A percentile compares a stretch with the other conserved stretches of the same genome.
These are phyloP conservation scores for Epinephelus malabaricus DNA, from an alignment of 2,797 vertebrate genomes.

Conservation along the genomic window DNA sequence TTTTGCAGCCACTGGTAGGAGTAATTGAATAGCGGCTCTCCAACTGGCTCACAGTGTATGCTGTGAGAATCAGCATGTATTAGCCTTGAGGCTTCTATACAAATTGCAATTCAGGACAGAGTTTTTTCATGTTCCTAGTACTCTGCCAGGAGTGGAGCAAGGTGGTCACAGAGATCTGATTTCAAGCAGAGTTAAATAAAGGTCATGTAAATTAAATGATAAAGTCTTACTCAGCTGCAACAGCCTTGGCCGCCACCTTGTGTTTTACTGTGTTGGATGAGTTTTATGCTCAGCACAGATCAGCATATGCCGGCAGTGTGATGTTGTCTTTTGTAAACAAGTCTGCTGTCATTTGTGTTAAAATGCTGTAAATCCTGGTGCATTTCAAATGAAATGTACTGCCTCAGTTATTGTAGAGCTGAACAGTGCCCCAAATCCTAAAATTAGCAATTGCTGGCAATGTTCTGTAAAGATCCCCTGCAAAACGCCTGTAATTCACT, in stretches of 20 bases:
- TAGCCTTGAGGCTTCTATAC: slow-evolving; percentile 10
- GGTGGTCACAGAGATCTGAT: slow-evolving; percentile 24
- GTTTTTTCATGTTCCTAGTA: slow-evolving; percentile 13
- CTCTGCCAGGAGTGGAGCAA: neutral
- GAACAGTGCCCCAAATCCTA: neutral
- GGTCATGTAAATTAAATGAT: slow-evolving; percentile 31
- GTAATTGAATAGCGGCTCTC: slow-evolving; percentile 38
- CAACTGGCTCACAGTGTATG: slow-evolving; percentile 25
- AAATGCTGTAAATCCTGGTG: neutral
- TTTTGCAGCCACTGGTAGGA: slow-evolving; percentile 3
- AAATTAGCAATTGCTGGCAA: neutral
- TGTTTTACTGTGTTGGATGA: slow-evolving; percentile 7
- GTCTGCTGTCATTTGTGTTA: neutral
- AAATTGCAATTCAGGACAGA: slow-evolving; percentile 37
- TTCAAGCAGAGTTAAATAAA: slow-evolving; percentile 41
- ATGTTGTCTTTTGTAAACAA: slow-evolving; percentile 4
- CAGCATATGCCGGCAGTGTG: neutral
- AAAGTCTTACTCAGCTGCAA: neutral
- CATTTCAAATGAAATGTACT: neutral
- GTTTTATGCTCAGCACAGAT: neutral
- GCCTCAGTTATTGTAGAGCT: neutral
- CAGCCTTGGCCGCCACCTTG: neutral
- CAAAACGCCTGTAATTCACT: neutral
- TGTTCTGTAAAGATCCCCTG: neutral
- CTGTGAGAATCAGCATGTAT: slow-evolving; percentile 48